Conservation (phyloP, 2,888 invertebrate genomes). For the Polia nebulosa region DNA sequence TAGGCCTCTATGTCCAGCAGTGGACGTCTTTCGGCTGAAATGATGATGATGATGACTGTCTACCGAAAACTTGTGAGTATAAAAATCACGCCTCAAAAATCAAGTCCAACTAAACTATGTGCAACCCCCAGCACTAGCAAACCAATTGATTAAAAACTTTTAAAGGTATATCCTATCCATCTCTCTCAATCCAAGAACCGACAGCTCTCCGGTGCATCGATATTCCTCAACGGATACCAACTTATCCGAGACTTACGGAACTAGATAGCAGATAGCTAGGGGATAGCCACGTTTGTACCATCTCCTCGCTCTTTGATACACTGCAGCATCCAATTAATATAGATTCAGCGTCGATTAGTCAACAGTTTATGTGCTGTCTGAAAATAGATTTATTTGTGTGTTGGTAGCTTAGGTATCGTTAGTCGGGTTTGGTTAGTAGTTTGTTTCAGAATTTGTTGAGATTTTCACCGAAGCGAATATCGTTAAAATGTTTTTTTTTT, state of each 20-base stretch:
- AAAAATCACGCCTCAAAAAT: too few relatives aligned
- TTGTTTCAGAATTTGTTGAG: not conserved
- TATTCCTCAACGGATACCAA: slow-evolving; percentile 51
- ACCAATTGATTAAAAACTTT: not conserved
- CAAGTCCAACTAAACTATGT: not conserved
- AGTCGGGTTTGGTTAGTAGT: not conserved
- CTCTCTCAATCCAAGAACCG: slow-evolving; percentile 13
- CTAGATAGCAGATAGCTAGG: slow-evolving; percentile 42
- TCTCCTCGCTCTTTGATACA: slow-evolving; percentile 50
- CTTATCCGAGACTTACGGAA: slow-evolving; percentile 44
- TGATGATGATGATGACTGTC: too few relatives aligned
- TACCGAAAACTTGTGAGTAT: not conserved
- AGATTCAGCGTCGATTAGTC: slow-evolving; percentile 36
- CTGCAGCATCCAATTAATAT: slow-evolving; percentile 44
- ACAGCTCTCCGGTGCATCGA: slow-evolving; percentile 35
- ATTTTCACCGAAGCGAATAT: not conserved
- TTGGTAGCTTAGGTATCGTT: not conserved
- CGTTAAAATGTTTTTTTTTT: not conserved
- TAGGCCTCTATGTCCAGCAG: too few relatives aligned
- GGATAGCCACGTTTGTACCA: slow-evolving; percentile 37
- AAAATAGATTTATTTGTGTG: slow-evolving; percentile 11
- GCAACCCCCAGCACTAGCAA: not conserved
- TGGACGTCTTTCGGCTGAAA: too few relatives aligned
- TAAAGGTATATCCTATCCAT: slow-evolving; percentile 29
- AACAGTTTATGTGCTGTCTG: slow-evolving; percentile 1